These are phyloP conservation scores for Drosophila punjabiensis DNA, from an alignment of 1,140 invertebrate genomes.

Conservation along the genomic window DNA sequence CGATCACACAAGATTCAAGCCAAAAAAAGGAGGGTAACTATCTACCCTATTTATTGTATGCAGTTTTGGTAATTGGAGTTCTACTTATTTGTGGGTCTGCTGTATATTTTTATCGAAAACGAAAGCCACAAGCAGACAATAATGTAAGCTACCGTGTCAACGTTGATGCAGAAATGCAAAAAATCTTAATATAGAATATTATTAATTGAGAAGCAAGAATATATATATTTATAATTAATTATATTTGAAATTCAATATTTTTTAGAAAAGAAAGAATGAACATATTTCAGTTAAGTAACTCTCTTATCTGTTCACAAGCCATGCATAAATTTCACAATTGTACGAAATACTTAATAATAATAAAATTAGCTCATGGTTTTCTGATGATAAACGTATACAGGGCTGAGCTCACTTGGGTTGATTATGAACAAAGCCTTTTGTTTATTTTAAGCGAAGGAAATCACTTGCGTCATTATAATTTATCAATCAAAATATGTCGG, in stretches of 20 bases:
- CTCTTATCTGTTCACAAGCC: conserved; percentile 1
- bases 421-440: conserved; percentile 5
- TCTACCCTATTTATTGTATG: background rate
- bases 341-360: conserved; percentile 3
- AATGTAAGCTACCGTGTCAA: background rate
- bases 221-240: background rate
- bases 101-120: background rate
- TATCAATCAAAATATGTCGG: background rate
- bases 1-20: too few species aligned
- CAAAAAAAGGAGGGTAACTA: too few species aligned
- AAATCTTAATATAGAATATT: background rate
- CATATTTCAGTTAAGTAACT: background rate
- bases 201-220: too few species aligned
- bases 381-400: background rate
- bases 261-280: background rate
- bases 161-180: conserved; percentile 1
- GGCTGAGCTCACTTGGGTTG: background rate
- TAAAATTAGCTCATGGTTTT: background rate
- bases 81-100: background rate
- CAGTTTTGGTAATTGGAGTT: background rate
- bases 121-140: background rate
- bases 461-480: background rate
- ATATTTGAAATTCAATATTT: background rate
- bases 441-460: background rate
- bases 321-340: conserved; percentile 21